Percentiles rank a stretch among this genome's conserved stretches.
Evolutionary conservation across 2,888 invertebrate species (phyloP).

Genomic region (Neocrepidodera transversa): DNA sequence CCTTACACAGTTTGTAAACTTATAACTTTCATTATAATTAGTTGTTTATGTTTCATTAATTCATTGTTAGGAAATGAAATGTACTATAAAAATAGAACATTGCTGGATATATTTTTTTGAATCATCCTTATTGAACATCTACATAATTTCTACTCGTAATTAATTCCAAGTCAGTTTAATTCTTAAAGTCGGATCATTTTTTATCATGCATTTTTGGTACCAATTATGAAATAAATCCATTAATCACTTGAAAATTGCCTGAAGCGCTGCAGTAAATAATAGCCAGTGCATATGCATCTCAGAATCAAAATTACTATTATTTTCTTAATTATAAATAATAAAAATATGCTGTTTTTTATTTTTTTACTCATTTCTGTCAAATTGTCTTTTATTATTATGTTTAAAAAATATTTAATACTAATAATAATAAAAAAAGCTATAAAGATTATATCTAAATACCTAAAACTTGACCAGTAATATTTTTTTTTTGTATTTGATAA

Average conservation of each 20-base stretch:
- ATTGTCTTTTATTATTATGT: too few species aligned
- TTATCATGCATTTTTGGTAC: background rate
- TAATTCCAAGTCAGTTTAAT: background rate
- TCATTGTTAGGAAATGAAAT: slow-evolving; percentile 6
- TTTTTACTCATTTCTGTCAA: too few species aligned
- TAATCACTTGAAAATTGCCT: background rate
- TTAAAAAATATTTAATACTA: too few species aligned
- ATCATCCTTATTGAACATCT: background rate
- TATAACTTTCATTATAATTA: background rate
- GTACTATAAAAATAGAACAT: slow-evolving; percentile 22
- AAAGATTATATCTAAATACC: too few species aligned
- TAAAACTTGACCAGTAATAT: too few species aligned
- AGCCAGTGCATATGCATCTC: background rate
- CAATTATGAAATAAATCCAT: background rate
- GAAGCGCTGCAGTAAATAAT: background rate
- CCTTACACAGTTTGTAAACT: slow-evolving; percentile 15
- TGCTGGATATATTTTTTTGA: background rate
- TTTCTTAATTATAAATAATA: too few species aligned
- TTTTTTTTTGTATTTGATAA: too few species aligned
- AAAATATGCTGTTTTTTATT: too few species aligned
- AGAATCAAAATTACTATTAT: too few species aligned
- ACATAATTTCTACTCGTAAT: background rate
- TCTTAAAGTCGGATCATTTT: background rate
- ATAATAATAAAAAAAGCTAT: too few species aligned
- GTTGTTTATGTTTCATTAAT: slow-evolving; percentile 10